phyloP scores from a whole-genome alignment of 2,888 invertebrate genomes.

The Drymonia ruficornis region DNA sequence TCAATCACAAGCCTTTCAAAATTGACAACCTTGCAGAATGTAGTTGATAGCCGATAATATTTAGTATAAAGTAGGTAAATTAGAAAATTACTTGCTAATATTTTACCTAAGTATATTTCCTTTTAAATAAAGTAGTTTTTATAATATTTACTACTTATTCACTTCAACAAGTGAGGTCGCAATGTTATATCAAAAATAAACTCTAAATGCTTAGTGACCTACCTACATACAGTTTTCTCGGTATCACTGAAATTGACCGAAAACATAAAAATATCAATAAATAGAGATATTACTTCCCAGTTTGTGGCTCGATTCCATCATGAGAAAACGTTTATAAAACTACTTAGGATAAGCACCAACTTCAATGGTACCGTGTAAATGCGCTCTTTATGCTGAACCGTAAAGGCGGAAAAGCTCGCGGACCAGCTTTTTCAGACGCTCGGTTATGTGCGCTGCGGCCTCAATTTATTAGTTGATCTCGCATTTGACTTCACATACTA shows the following conservation, averaged over 20 bases:
- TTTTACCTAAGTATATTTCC: too few species aligned
- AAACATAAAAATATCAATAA: too few species aligned
- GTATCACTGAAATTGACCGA: too few species aligned
- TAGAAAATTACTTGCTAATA: neutral
- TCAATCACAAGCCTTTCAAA: constrained; percentile 11
- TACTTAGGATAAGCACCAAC: constrained; percentile 8
- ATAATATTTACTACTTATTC: too few species aligned
- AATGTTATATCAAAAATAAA: too few species aligned
- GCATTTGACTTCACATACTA: constrained; percentile 8
- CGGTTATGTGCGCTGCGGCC: constrained; percentile 39
- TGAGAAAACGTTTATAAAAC: neutral
- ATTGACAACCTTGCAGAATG: constrained; percentile 5
- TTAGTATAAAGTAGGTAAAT: neutral
- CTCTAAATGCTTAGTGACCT: too few species aligned
- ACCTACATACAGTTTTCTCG: too few species aligned
- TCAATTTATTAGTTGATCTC: constrained; percentile 15
- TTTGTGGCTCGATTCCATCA: neutral
- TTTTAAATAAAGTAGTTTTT: too few species aligned
- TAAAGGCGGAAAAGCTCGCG: constrained; percentile 65
- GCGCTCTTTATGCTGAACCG: constrained; percentile 41
- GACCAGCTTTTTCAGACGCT: constrained; percentile 67
- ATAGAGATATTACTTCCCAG: neutral
- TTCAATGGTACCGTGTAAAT: constrained; percentile 18
- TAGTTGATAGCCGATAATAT: neutral
- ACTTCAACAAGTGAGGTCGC: too few species aligned